A percentile compares a stretch with the other conserved stretches of the same genome.
Evolutionary conservation across 1,140 invertebrate genomes (phyloP).

Genomic region (Scaptomyza graminum): DNA sequence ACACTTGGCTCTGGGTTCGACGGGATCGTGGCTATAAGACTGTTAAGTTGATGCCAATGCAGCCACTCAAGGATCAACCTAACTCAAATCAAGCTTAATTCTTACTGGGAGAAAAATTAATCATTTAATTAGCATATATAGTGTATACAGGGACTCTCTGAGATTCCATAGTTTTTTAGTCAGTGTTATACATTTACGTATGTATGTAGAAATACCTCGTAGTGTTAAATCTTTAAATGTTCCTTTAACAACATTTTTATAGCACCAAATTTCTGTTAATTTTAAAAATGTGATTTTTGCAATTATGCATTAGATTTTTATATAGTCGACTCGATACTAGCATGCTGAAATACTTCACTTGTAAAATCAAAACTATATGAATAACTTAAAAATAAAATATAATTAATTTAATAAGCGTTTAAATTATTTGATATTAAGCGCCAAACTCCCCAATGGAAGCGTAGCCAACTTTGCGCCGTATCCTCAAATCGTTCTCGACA

Average conservation of each 20-base stretch:
- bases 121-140: slow-evolving; percentile 22
- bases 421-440: background rate
- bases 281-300: slow-evolving; percentile 42
- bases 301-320: slow-evolving; percentile 35
- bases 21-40: slow-evolving; percentile 75
- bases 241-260: slow-evolving; percentile 28
- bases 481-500: background rate
- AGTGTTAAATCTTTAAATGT: slow-evolving; percentile 50
- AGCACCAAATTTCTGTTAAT: slow-evolving; percentile 24
- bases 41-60: slow-evolving; percentile 52
- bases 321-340: slow-evolving; percentile 19
- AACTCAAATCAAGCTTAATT: slow-evolving; percentile 27
- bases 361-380: no score
- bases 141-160: slow-evolving; percentile 52
- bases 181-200: slow-evolving; percentile 36
- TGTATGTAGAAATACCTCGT: slow-evolving; percentile 45
- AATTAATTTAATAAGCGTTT: background rate
- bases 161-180: slow-evolving; percentile 43
- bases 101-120: background rate
- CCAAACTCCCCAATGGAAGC: background rate
- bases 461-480: background rate
- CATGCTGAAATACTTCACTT: no score
- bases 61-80: slow-evolving; percentile 34
- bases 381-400: slow-evolving; percentile 12
- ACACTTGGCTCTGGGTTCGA: slow-evolving; percentile 86